Evolutionary conservation across 2,113 vertebrate genomes (phyloP).

Genomic region (Antechinus flavipes): DNA sequence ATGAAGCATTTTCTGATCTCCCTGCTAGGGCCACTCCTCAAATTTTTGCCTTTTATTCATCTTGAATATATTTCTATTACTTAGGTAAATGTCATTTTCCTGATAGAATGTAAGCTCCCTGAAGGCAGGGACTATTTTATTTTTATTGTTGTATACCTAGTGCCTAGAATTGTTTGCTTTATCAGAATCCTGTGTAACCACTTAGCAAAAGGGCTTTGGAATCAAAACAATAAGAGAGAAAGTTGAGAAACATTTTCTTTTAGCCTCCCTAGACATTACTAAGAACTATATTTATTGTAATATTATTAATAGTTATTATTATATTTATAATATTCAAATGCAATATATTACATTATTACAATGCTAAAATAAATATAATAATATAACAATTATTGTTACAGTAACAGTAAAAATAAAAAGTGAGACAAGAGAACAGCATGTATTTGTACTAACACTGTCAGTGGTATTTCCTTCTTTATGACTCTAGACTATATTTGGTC

Average conservation of each 20-base stretch:
- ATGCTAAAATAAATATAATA: neutral
- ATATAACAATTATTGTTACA: neutral
- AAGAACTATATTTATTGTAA: neutral
- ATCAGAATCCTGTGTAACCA: neutral
- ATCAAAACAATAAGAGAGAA: neutral
- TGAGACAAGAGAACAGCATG: neutral
- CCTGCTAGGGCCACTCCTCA: neutral
- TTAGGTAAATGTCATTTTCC: neutral
- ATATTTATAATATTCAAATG: neutral
- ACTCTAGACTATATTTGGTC: constrained; percentile 30
- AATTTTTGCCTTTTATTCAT: neutral
- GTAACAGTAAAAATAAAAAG: constrained; percentile 20
- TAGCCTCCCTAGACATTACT: neutral
- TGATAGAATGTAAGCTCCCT: neutral
- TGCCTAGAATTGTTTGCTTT: neutral
- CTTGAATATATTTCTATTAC: neutral
- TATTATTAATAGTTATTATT: neutral
- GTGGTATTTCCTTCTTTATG: rapidly evolving
- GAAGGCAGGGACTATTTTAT: neutral
- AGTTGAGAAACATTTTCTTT: neutral
- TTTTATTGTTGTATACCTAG: neutral
- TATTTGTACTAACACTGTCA: neutral
- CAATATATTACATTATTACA: neutral
- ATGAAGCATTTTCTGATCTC: neutral
- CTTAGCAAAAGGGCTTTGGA: neutral